Conservation (phyloP, 2,888 invertebrate species). For the Sesia apiformis region DNA sequence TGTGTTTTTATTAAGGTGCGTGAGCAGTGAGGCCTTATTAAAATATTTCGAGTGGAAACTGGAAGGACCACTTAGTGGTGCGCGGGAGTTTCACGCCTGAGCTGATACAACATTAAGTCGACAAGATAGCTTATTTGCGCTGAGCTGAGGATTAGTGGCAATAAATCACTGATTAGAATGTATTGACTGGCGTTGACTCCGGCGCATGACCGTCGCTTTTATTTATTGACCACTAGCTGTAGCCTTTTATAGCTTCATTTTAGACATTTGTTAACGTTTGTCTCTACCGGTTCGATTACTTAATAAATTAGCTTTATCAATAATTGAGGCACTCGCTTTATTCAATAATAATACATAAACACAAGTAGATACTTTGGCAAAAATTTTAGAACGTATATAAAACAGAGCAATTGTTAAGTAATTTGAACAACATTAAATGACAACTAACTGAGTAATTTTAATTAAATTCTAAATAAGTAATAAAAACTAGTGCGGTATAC, state of each 20-base stretch:
- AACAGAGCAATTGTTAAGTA: too few species aligned
- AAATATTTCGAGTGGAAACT: conserved; percentile 75
- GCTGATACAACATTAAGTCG: conserved; percentile 73
- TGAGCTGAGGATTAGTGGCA: conserved; percentile 70
- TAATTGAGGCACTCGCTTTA: background rate
- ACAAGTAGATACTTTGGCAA: too few species aligned
- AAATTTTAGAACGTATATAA: too few species aligned
- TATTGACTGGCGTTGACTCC: conserved; percentile 70
- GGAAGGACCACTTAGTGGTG: conserved; percentile 74
- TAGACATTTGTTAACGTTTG: conserved; percentile 43
- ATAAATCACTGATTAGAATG: conserved; percentile 75
- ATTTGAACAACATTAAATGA: too few species aligned
- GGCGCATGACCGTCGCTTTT: conserved; percentile 50
- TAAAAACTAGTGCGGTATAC: too few species aligned
- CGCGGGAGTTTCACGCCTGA: conserved; percentile 74
- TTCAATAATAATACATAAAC: background rate
- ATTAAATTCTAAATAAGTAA: too few species aligned
- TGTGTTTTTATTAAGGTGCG: conserved; percentile 72
- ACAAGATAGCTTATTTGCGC: conserved; percentile 75
- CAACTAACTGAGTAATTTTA: too few species aligned
- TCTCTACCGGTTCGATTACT: conserved; percentile 2
- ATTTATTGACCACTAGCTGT: conserved; percentile 56
- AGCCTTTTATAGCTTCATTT: conserved; percentile 55
- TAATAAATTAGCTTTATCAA: background rate
- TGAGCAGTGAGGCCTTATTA: conserved; percentile 73